phyloP scores from a whole-genome alignment of 2,113 vertebrate genomes.

The Xiphophorus hellerii region DNA sequence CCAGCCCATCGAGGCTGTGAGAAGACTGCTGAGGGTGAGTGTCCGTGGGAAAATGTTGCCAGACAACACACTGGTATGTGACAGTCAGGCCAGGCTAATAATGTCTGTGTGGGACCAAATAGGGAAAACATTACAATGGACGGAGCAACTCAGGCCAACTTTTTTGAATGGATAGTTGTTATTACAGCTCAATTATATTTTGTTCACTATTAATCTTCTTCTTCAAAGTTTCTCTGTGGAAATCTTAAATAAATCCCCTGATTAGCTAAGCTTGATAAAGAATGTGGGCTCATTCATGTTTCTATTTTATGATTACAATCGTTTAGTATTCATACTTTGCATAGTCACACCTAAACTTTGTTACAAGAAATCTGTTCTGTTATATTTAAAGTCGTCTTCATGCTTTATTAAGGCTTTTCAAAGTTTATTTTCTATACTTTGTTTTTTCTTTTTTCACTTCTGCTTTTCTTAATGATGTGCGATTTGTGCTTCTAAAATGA shows the following conservation, averaged over 20 bases:
- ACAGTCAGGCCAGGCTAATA: slow-evolving; percentile 39
- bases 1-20: slow-evolving; percentile 59
- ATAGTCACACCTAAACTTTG: not conserved
- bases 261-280: too few relatives aligned
- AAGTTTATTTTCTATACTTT: not conserved
- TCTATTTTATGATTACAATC: not conserved
- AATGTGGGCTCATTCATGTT: not conserved
- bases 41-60: slow-evolving; percentile 77
- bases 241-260: too few relatives aligned
- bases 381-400: not conserved
- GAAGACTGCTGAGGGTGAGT: slow-evolving; percentile 58
- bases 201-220: not conserved
- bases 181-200: not conserved
- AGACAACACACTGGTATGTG: slow-evolving; percentile 65
- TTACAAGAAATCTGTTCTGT: not conserved
- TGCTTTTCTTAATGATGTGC: not conserved
- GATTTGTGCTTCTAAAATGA: not conserved
- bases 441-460: not conserved
- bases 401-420: not conserved
- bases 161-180: not conserved
- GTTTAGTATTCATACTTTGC: not conserved
- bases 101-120: slow-evolving; percentile 13
- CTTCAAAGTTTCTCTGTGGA: not conserved
- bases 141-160: not conserved
- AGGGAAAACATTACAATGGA: not conserved